phyloP scores from a whole-genome alignment of 2,797 vertebrate species.

The Carcharodon carcharias region DNA sequence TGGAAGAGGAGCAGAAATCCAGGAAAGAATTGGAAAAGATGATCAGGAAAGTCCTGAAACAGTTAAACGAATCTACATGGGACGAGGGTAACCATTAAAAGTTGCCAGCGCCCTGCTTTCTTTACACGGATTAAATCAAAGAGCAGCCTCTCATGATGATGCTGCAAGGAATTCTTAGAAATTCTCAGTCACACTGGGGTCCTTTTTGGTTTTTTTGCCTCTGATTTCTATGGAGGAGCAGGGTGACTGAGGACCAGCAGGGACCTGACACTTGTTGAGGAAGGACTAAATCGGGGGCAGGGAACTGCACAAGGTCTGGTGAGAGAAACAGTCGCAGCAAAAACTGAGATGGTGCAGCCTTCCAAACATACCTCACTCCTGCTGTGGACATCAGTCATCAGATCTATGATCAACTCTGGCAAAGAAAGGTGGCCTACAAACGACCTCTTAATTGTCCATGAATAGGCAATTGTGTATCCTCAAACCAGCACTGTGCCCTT shows the following conservation, averaged over 20 bases:
- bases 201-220: neutral
- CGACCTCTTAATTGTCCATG: too few relatives aligned
- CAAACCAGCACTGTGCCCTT: neutral
- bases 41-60: slow-evolving; percentile 83
- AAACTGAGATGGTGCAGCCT: neutral
- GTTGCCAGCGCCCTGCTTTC: slow-evolving; percentile 41
- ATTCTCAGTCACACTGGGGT: neutral
- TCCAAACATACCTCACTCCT: neutral
- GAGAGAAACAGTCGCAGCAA: neutral
- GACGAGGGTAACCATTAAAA: slow-evolving; percentile 70
- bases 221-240: slow-evolving; percentile 2
- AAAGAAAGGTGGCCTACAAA: neutral
- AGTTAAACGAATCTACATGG: slow-evolving; percentile 80
- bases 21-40: slow-evolving; percentile 89
- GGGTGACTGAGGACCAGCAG: neutral
- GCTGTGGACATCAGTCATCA: neutral
- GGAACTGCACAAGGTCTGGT: neutral
- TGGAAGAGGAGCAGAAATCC: slow-evolving; percentile 94
- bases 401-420: too few relatives aligned
- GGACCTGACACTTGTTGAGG: neutral
- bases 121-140: neutral
- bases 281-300: neutral
- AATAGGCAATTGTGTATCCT: neutral
- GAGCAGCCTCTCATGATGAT: neutral
- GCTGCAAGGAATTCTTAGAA: neutral